phyloP scores from a whole-genome alignment of 1,140 invertebrate genomes.

The Papilio polyxenes region DNA sequence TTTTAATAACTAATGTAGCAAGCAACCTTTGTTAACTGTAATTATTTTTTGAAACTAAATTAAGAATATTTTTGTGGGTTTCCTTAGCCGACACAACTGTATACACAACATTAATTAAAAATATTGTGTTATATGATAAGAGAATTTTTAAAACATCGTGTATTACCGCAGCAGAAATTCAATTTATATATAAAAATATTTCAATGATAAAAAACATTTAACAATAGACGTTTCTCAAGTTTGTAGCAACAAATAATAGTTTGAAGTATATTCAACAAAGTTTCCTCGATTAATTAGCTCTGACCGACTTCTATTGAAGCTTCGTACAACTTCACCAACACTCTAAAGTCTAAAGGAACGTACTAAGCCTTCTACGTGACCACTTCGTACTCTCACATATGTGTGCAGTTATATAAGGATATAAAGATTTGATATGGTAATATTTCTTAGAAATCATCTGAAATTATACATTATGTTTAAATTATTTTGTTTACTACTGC shows the following conservation, averaged over 20 bases:
- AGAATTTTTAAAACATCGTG: too few species aligned
- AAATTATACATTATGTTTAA: background rate
- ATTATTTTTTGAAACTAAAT: too few species aligned
- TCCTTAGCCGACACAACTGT: too few species aligned
- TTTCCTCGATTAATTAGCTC: constrained; percentile 41
- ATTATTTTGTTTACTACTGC: too few species aligned
- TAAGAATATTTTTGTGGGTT: too few species aligned
- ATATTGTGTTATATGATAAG: too few species aligned
- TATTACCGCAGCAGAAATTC: background rate
- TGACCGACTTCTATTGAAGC: constrained; percentile 47
- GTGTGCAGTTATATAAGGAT: background rate
- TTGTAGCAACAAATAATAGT: background rate
- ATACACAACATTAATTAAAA: too few species aligned
- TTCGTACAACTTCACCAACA: constrained; percentile 38
- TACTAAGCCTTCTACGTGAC: background rate
- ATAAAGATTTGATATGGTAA: too few species aligned
- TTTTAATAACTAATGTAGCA: background rate
- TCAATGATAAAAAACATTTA: background rate
- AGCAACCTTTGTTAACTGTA: too few species aligned
- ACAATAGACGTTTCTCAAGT: background rate
- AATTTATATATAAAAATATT: too few species aligned
- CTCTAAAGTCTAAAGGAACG: constrained; percentile 34
- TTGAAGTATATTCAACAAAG: constrained; percentile 33
- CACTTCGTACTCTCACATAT: background rate
- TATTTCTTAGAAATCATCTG: background rate